Conservation (phyloP, 1,140 invertebrate species). For the Aphaenogaster floridana region DNA sequence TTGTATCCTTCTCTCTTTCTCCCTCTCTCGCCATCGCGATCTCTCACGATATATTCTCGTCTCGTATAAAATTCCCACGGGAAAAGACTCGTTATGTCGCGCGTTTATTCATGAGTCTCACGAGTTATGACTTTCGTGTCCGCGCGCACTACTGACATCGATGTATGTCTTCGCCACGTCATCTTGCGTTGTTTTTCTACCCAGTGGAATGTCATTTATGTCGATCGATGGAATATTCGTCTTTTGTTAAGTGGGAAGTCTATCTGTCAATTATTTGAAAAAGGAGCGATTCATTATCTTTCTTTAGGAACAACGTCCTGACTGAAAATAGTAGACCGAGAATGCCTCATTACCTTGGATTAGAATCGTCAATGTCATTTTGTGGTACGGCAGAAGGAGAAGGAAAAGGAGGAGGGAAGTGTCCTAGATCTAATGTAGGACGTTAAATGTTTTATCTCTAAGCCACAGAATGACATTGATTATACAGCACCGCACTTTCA, state of each 20-base stretch:
- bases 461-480: conserved; percentile 35
- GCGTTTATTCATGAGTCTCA: conserved; percentile 60
- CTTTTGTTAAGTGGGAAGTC: neutral
- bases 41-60: conserved; percentile 55
- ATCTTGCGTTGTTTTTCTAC: neutral
- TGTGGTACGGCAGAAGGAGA: neutral
- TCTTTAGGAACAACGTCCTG: neutral
- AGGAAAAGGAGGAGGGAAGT: neutral
- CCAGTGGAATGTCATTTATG: neutral
- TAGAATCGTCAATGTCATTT: conserved; percentile 30
- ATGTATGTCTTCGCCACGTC: conserved; percentile 7
- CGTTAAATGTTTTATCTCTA: conserved; percentile 26
- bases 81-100: conserved; percentile 60
- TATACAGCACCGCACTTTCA: neutral
- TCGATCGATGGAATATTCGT: neutral
- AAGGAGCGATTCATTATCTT: neutral
- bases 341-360: neutral
- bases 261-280: conserved; percentile 15
- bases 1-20: neutral
- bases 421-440: conserved; percentile 25
- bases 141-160: conserved; percentile 51
- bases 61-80: conserved; percentile 62
- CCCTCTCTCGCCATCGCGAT: conserved; percentile 22
- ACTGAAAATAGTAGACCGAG: neutral
- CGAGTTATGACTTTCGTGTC: conserved; percentile 49